Evolutionary conservation across 2,113 vertebrate species (phyloP).

Genomic region (Spheniscus mendiculus): DNA sequence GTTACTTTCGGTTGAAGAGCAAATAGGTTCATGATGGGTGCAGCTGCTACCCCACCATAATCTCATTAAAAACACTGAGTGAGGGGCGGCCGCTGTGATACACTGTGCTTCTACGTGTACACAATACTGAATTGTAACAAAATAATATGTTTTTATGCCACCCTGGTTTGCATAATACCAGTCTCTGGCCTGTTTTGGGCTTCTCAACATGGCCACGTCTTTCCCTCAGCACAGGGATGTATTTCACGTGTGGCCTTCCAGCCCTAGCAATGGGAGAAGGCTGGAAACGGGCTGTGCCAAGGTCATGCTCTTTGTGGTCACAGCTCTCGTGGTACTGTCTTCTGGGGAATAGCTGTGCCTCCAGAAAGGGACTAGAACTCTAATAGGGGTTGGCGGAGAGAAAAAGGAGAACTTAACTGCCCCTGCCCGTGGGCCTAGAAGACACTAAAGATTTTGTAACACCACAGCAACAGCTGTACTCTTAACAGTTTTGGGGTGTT

Average conservation of each 20-base stretch:
- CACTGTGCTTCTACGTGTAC: not conserved
- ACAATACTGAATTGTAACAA: not conserved
- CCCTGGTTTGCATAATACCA: not conserved
- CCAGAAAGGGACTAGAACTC: not conserved
- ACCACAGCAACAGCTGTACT: not conserved
- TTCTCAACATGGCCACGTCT: rapidly evolving
- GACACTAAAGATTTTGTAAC: not conserved
- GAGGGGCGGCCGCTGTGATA: rapidly evolving
- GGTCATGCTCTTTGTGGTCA: not conserved
- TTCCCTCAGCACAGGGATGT: not conserved
- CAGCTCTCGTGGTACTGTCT: not conserved
- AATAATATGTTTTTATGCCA: not conserved
- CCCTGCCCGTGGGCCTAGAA: not conserved
- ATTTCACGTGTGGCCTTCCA: not conserved
- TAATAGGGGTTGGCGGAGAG: rapidly evolving
- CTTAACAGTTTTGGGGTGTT: not conserved
- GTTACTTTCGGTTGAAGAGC: not conserved
- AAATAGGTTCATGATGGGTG: not conserved
- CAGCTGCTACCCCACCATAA: not conserved
- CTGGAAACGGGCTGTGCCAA: not conserved
- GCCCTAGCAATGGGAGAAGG: not conserved
- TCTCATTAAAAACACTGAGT: rapidly evolving
- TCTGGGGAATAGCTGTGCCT: not conserved
- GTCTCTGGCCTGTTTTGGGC: not conserved
- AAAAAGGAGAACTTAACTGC: not conserved